Conservation (phyloP, 2,797 vertebrate species). For the Clarias fuscus region DNA sequence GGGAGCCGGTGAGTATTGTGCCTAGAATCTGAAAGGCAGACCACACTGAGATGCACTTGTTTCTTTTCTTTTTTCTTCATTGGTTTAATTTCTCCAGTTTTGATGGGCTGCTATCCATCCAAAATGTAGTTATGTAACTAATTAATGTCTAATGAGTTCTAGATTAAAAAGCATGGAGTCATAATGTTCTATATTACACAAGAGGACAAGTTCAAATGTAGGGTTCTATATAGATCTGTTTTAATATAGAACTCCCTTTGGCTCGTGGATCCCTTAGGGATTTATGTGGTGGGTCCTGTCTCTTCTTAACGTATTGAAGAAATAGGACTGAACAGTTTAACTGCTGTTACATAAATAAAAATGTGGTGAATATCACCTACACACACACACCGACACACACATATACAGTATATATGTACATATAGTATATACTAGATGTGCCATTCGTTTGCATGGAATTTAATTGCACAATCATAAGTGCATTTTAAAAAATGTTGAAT, state of each 20-base stretch:
- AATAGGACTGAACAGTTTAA: constrained; percentile 16
- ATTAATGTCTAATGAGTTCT: constrained; percentile 31
- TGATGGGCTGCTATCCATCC: constrained; percentile 14
- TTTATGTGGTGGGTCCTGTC: constrained; percentile 9
- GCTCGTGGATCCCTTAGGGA: constrained; percentile 1
- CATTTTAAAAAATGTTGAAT: too few species aligned
- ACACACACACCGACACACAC: too few species aligned
- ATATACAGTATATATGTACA: too few species aligned
- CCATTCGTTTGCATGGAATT: too few species aligned
- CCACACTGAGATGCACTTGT: constrained; percentile 6
- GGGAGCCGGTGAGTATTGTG: constrained; percentile 52
- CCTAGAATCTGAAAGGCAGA: constrained; percentile 61
- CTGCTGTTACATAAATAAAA: background rate
- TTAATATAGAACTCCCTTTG: constrained; percentile 29
- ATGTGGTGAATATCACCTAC: background rate
- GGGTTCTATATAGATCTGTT: constrained; percentile 28
- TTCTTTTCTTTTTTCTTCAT: background rate
- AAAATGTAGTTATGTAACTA: constrained; percentile 17
- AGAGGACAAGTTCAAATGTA: constrained; percentile 28
- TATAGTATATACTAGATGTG: too few species aligned
- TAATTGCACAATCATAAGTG: too few species aligned
- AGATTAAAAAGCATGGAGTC: background rate
- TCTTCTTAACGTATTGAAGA: background rate
- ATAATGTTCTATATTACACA: constrained; percentile 31
- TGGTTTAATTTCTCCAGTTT: background rate